Percentiles rank a stretch among this genome's conserved stretches.
These are phyloP conservation scores for Puma concolor DNA, from an alignment of 2,113 vertebrate species.

Conservation along the genomic window DNA sequence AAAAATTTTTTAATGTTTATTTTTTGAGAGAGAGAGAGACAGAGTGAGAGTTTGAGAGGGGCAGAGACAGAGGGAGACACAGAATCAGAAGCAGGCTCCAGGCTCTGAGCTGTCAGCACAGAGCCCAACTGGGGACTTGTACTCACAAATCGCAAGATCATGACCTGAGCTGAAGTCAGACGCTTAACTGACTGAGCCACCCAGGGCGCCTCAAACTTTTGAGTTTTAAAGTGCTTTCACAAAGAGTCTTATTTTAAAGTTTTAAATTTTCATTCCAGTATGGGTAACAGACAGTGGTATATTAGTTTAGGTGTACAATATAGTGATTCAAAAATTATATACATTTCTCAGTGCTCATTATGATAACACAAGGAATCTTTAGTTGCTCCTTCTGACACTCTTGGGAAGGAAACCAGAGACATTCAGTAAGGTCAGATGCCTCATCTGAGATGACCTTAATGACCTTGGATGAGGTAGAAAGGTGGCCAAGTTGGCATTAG, in stretches of 20 bases:
- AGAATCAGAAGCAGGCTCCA: not conserved
- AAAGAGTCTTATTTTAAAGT: not conserved
- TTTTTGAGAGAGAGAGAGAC: not conserved
- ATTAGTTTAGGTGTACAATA: not conserved
- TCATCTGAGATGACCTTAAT: not conserved
- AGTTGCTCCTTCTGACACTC: not conserved
- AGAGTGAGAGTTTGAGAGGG: not conserved
- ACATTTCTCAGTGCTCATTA: not conserved
- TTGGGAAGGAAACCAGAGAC: not conserved
- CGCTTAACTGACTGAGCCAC: not conserved
- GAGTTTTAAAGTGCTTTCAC: no score
- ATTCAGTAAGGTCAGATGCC: not conserved
- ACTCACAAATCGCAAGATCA: not conserved
- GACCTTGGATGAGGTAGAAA: not conserved
- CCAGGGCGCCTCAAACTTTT: not conserved
- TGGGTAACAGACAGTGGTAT: not conserved
- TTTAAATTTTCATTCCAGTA: not conserved
- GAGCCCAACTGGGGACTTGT: not conserved
- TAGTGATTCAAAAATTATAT: not conserved
- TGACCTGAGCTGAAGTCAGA: not conserved
- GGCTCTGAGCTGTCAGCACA: not conserved
- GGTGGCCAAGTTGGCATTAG: not conserved
- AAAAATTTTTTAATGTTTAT: not conserved
- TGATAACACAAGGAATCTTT: not conserved
- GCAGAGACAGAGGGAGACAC: not conserved